Evolutionary conservation across 2,113 vertebrate genomes (phyloP).

Genomic region (Pantherophis guttatus): DNA sequence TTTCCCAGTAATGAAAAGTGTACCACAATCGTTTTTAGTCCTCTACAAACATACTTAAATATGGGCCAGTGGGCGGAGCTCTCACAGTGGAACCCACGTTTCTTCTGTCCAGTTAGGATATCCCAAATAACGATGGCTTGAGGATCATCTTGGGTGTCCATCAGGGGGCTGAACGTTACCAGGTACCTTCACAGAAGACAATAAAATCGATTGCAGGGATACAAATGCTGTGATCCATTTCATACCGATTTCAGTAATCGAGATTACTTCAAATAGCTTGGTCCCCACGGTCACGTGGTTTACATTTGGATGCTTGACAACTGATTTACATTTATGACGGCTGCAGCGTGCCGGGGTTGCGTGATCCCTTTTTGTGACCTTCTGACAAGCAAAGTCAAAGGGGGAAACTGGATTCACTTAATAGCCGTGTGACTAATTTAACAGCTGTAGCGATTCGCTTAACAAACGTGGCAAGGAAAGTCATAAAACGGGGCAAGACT

Average conservation of each 20-base stretch:
- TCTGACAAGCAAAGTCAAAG: too few species aligned
- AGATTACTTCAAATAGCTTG: not conserved
- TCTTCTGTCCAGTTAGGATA: slow-evolving; percentile 95
- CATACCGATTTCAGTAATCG: not conserved
- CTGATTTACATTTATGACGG: too few species aligned
- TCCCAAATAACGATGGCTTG: slow-evolving; percentile 99
- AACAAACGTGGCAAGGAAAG: too few species aligned
- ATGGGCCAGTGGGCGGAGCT: slow-evolving; percentile 99
- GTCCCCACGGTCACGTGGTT: too few species aligned
- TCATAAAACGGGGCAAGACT: too few species aligned
- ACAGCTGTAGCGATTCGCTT: too few species aligned
- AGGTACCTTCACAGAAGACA: slow-evolving; percentile 77
- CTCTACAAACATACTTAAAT: slow-evolving; percentile 84
- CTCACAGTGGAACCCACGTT: slow-evolving; percentile 97
- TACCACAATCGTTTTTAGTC: not conserved
- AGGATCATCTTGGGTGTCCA: slow-evolving; percentile 97
- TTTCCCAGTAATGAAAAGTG: not conserved
- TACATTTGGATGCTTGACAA: too few species aligned
- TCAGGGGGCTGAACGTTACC: slow-evolving; percentile 94
- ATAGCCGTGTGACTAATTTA: too few species aligned
- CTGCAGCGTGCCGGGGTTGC: too few species aligned
- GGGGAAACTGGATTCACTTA: too few species aligned
- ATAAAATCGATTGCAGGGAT: not conserved
- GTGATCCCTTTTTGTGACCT: too few species aligned
- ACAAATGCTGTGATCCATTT: not conserved